Conservation (phyloP, 2,113 vertebrate species). For the Cynocephalus volans region DNA sequence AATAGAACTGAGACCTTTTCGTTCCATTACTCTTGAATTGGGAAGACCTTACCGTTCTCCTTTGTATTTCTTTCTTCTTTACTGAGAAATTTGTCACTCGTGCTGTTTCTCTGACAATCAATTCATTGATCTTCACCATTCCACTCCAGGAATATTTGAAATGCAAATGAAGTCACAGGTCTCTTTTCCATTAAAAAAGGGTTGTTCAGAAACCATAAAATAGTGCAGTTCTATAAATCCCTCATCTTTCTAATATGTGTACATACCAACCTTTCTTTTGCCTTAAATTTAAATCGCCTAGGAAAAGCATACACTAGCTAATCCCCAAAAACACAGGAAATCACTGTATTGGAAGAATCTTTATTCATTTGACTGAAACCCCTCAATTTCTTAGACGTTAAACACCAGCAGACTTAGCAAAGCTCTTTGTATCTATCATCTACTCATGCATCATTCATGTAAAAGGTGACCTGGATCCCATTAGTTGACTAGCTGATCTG, state of each 20-base stretch:
- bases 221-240: slow-evolving; percentile 61
- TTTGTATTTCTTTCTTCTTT: slow-evolving; percentile 78
- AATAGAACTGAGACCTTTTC: slow-evolving; percentile 65
- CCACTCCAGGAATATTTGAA: slow-evolving; percentile 83
- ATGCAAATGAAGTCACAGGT: slow-evolving; percentile 85
- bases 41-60: slow-evolving; percentile 26
- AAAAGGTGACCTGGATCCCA: slow-evolving; percentile 82
- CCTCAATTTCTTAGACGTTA: slow-evolving; percentile 78
- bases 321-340: slow-evolving; percentile 68
- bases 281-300: slow-evolving; percentile 65
- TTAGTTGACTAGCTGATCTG: slow-evolving; percentile 84
- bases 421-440: slow-evolving; percentile 79
- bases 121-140: slow-evolving; percentile 85
- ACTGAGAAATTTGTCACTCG: slow-evolving; percentile 81
- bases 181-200: slow-evolving; percentile 81
- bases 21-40: slow-evolving; percentile 45
- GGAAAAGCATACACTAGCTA: slow-evolving; percentile 27
- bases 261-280: slow-evolving; percentile 51
- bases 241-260: slow-evolving; percentile 60
- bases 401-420: slow-evolving; percentile 73
- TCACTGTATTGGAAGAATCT: slow-evolving; percentile 72
- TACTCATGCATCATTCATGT: slow-evolving; percentile 82
- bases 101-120: slow-evolving; percentile 84
- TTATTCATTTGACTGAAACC: slow-evolving; percentile 75
- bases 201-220: slow-evolving; percentile 76